A percentile compares a stretch with the other conserved stretches of the same genome.
phyloP scores from a whole-genome alignment of 2,797 vertebrate genomes.

The Anabas testudineus region DNA sequence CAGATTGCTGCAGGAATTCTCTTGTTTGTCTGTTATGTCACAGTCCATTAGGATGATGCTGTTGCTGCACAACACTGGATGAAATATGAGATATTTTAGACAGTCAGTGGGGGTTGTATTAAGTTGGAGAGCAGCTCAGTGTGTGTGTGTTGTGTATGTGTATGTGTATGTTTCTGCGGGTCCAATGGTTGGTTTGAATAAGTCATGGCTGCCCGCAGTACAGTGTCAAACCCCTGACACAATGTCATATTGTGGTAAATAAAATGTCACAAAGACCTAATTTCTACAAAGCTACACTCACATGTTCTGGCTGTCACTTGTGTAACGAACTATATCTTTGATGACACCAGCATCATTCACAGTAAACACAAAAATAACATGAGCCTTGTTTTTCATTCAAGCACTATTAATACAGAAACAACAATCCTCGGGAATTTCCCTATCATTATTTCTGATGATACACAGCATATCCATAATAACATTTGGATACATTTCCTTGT shows the following conservation, averaged over 20 bases:
- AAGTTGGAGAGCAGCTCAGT: conserved; percentile 25
- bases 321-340: not conserved
- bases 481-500: conserved; percentile 32
- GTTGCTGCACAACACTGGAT: conserved; percentile 35
- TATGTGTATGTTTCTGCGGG: conserved; percentile 27
- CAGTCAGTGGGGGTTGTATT: conserved; percentile 15
- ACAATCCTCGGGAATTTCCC: conserved; percentile 17
- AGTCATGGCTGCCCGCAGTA: conserved; percentile 37
- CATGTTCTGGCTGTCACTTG: not conserved
- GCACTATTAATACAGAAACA: not conserved
- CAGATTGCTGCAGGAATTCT: conserved; percentile 52
- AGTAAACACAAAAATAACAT: not conserved
- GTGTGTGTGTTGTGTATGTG: conserved; percentile 1
- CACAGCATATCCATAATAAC: not conserved
- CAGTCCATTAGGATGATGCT: conserved; percentile 47
- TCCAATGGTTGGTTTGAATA: conserved; percentile 24
- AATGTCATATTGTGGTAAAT: conserved; percentile 25
- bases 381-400: not conserved
- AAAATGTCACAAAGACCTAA: conserved; percentile 18
- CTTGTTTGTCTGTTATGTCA: conserved; percentile 61
- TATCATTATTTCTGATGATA: not conserved
- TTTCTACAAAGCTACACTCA: not conserved
- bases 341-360: not conserved
- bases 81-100: conserved; percentile 55
- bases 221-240: conserved; percentile 27